A percentile compares a stretch with the other conserved stretches of the same genome.
Evolutionary conservation across 2,888 invertebrate species (phyloP).

Genomic region (Diaprepes abbreviatus): DNA sequence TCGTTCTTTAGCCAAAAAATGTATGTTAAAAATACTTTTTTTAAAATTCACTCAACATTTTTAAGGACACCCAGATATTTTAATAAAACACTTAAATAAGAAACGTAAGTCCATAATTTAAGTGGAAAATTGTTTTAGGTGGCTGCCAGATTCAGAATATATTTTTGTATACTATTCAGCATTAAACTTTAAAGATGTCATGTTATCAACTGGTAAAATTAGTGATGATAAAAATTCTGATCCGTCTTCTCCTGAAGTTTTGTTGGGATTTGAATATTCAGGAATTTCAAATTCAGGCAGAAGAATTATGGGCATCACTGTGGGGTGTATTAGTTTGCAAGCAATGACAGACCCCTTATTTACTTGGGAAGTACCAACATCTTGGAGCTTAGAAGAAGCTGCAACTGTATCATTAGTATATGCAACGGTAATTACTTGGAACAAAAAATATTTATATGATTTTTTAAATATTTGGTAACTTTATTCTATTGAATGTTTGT

Average conservation of each 20-base stretch:
- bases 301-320: conserved; percentile 69
- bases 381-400: conserved; percentile 76
- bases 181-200: conserved; percentile 95
- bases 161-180: conserved; percentile 82
- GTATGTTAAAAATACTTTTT: too few species aligned
- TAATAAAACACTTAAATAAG: too few species aligned
- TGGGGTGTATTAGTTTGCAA: conserved; percentile 60
- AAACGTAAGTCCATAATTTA: too few species aligned
- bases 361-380: conserved; percentile 69
- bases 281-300: conserved; percentile 59
- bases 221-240: conserved; percentile 93
- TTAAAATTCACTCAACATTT: too few species aligned
- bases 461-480: too few species aligned
- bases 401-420: conserved; percentile 78
- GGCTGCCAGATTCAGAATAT: conserved; percentile 26
- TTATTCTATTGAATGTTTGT: too few species aligned
- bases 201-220: conserved; percentile 94
- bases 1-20: too few species aligned
- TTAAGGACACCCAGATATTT: too few species aligned
- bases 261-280: conserved; percentile 91
- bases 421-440: conserved; percentile 68
- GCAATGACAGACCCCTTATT: conserved; percentile 69
- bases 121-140: too few species aligned
- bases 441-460: too few species aligned
- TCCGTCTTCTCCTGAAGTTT: conserved; percentile 84